Evolutionary conservation across 2,113 vertebrate species (phyloP), one percentile per base, ranked within the genome.

Genomic region (Hippopotamus amphibius): DNA sequence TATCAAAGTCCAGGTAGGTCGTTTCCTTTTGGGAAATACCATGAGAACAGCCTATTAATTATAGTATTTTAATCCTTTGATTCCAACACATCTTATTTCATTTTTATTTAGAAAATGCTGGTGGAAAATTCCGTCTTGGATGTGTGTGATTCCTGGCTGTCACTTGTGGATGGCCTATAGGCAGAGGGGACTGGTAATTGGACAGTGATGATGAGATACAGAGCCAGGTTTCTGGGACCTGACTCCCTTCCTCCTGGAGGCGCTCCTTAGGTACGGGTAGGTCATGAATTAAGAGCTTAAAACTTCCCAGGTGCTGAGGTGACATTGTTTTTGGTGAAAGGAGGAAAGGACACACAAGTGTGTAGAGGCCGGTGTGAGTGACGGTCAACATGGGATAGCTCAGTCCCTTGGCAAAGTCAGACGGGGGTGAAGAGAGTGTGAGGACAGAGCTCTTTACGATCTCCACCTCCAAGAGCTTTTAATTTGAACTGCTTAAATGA

Each of bases 11-110:
- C 10, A 85, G 85, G 89, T 41, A 72, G 65, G 65, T 82, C 57
- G 87, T 74, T 97, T 97, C 93, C 96, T 96, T 68, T 50, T 43
- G 82, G 86, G 82, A 97, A 97, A 93, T 50, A 74, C 50, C 28
- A 50, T 10, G 55, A 88, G 16, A 46, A 59, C 7, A 69, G 71
- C 6, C 72, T 90, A 74, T 93, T 88, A 94, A 88, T 80, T 46
- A 97, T 0, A 91, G 17, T n/a, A 50, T 43, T 81, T 97, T 61
- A 72, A 89, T 41, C 66, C 28, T 92, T 48, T 68, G 43, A 88
- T 16, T 91, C 12, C 8, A 92, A 72, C 50, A 90, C 59, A 69
- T 88, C 50, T 94, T 85, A 68, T 61, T 77, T 95, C 69, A 92
- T 28, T 85, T 89, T 84, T 50, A 81, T 68, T 96, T 85, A 91